Conservation (phyloP, 2,888 invertebrate species). For the Synergus laeviventris region DNA sequence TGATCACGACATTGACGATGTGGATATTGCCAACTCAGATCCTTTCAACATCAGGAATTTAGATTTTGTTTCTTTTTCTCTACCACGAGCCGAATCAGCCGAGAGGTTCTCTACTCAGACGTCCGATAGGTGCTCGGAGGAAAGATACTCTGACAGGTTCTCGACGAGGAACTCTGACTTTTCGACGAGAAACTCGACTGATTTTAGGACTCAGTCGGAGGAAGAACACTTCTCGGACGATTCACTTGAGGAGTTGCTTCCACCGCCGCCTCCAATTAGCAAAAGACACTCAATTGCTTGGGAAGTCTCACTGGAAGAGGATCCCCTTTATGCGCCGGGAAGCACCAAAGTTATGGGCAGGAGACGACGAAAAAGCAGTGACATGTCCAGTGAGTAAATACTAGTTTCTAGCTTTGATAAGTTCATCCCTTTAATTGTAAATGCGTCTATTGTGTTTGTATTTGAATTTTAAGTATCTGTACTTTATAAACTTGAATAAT, state of each 20-base stretch:
- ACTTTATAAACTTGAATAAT: neutral
- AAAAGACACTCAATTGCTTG: slow-evolving; percentile 91
- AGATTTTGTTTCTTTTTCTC: slow-evolving; percentile 68
- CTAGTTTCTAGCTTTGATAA: neutral
- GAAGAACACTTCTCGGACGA: slow-evolving; percentile 88
- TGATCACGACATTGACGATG: slow-evolving; percentile 61
- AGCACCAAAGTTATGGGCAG: slow-evolving; percentile 81
- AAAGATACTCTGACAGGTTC: slow-evolving; percentile 70
- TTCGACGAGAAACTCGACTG: slow-evolving; percentile 72
- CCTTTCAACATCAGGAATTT: slow-evolving; percentile 72
- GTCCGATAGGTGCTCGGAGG: slow-evolving; percentile 69
- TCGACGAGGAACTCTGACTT: slow-evolving; percentile 72
- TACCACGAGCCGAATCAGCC: slow-evolving; percentile 67
- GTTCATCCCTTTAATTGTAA: too few relatives aligned
- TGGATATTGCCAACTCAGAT: slow-evolving; percentile 72
- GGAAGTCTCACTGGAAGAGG: slow-evolving; percentile 89
- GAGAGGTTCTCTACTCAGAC: slow-evolving; percentile 66
- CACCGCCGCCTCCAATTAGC: slow-evolving; percentile 79
- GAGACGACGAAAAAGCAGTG: slow-evolving; percentile 76
- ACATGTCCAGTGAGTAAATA: slow-evolving; percentile 75
- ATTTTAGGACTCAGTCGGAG: slow-evolving; percentile 75
- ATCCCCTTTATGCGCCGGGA: slow-evolving; percentile 83
- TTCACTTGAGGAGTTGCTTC: slow-evolving; percentile 87
- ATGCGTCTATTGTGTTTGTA: neutral
- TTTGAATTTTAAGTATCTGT: slow-evolving; percentile 1